phyloP scores from a whole-genome alignment of 1,140 invertebrate species.

The Orchesella cincta region DNA sequence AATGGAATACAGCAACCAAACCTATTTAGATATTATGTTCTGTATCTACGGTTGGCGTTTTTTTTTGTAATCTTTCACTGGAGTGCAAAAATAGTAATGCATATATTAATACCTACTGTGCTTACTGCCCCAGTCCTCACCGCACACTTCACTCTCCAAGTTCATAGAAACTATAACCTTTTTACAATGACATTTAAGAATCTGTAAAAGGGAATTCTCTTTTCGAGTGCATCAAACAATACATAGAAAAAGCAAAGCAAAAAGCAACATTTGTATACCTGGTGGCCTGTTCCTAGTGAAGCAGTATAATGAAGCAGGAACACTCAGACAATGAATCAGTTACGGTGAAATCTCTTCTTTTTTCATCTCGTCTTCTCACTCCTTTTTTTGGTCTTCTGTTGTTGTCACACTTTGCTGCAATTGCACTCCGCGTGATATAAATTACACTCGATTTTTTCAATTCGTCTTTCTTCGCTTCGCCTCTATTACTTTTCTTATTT shows the following conservation, averaged over 20 bases:
- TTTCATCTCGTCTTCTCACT: not conserved
- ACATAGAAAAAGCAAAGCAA: not conserved
- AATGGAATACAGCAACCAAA: too few relatives aligned
- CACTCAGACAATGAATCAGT: constrained; percentile 18
- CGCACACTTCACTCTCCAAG: not conserved
- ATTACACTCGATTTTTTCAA: too few relatives aligned
- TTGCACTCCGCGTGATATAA: too few relatives aligned
- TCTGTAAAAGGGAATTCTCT: not conserved
- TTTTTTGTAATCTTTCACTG: not conserved
- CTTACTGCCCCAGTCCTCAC: not conserved
- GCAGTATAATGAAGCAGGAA: constrained; percentile 17
- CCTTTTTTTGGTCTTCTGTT: not conserved
- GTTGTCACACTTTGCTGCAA: not conserved
- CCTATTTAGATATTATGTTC: not conserved
- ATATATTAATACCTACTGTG: not conserved
- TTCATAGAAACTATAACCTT: not conserved
- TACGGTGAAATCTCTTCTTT: constrained; percentile 10
- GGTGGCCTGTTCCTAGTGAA: not conserved
- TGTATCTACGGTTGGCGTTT: not conserved
- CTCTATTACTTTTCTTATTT: not conserved
- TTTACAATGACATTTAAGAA: not conserved
- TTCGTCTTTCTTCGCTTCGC: too few relatives aligned
- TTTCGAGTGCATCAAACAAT: not conserved
- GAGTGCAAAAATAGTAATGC: not conserved
- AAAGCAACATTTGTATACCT: not conserved